Conservation (phyloP, 2,888 invertebrate species). For the Dasypolia templi region DNA sequence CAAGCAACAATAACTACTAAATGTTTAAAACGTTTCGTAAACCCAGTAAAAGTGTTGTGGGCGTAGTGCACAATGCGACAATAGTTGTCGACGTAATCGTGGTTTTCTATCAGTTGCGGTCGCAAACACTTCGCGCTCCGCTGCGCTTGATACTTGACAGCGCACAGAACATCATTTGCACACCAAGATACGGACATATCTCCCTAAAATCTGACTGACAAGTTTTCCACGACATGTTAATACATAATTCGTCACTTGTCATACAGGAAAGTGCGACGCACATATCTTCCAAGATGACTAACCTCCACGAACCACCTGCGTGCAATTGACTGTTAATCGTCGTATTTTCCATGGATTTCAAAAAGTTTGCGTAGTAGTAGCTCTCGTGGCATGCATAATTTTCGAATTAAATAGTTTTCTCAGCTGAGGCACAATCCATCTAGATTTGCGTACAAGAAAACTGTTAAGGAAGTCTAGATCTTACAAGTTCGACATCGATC, state of each 20-base stretch:
- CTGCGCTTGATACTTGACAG: conserved; percentile 75
- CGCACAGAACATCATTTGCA: conserved; percentile 72
- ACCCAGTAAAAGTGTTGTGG: conserved; percentile 87
- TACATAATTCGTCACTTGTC: conserved; percentile 31
- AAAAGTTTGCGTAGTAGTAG: conserved; percentile 52
- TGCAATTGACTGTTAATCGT: conserved; percentile 38
- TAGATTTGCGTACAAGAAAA: conserved; percentile 9
- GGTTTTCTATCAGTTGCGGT: conserved; percentile 89
- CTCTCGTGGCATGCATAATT: conserved; percentile 63
- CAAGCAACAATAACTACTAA: conserved; percentile 78
- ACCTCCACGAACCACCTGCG: conserved; percentile 14
- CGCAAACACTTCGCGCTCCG: conserved; percentile 86
- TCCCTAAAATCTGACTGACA: conserved; percentile 43
- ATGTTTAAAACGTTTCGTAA: conserved; percentile 86
- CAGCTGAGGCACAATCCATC: conserved; percentile 33
- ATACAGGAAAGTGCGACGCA: conserved; percentile 4
- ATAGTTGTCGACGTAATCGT: conserved; percentile 86
- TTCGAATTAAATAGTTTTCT: conserved; percentile 29
- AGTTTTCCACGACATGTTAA: conserved; percentile 36
- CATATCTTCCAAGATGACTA: conserved; percentile 40
- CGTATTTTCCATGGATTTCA: conserved; percentile 50
- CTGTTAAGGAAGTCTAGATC: conserved; percentile 5
- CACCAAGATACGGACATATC: conserved; percentile 59
- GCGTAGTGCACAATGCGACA: conserved; percentile 87
- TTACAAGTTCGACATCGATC: conserved; percentile 2